Evolutionary conservation across 2,888 invertebrate genomes (phyloP), one percentile per base, ranked within the genome.

Genomic region (Drosophila atripex): DNA sequence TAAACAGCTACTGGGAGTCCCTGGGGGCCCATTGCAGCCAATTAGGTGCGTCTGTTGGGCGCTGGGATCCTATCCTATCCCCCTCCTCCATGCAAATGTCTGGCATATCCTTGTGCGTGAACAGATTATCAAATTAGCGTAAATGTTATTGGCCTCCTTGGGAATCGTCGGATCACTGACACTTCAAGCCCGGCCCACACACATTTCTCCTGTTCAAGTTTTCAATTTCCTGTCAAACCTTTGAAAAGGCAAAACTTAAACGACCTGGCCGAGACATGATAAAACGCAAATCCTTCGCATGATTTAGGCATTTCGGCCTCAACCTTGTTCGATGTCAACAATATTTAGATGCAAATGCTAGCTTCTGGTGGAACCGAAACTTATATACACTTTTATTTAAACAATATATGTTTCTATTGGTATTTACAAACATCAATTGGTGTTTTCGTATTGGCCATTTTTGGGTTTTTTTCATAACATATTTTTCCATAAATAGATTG

Each of bases 21-120:
- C 91, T 86, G 85, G 91, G 90, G 91, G 88, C 78, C 90, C 89
- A 90, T 91, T 89, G 89, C 86, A 91, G 90, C 91, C 91, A 91
- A 91, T 91, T 91, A 91, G 91, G 90, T 89, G 89, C 82, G 73
- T 75, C 70, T 80, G 75, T 71, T 30, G 23, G 18, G 16, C 57
- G 41, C 43, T 25, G 35, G 79, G 16, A 58, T 59, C 57, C 18
- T 46, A 43, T 30, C 25, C 25, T n/a, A n/a, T 2, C 25, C 39
- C 32, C 52, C 11, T 39, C 11, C 28, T 35, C n/a, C 32, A 90
- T 91, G 90, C 89, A 90, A 90, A 90, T 91, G 87, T 56, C 57
- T 60, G 60, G 50, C 54, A 65, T 18, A 71, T 64, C 74, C 70
- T 73, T 86, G 88, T 86, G 86, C 86, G 87, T 86, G 82, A 88